A percentile compares a stretch with the other conserved stretches of the same genome.
Evolutionary conservation across 2,888 invertebrate genomes (phyloP).

Genomic region (Acanthopleura granulata): DNA sequence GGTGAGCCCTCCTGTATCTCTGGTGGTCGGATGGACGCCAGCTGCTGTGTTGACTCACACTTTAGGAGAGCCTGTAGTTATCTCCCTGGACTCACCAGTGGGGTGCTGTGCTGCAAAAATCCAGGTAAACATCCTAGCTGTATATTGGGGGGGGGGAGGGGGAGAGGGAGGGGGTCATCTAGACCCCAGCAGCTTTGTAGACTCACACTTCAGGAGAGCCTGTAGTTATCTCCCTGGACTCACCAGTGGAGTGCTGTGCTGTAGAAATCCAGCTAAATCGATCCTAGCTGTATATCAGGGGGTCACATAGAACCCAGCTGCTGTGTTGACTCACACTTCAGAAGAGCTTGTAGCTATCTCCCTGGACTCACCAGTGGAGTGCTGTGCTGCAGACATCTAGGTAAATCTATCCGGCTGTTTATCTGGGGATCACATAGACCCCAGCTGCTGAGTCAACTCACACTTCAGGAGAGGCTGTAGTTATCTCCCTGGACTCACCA

Average conservation of each 20-base stretch:
- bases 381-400: conserved; percentile 60
- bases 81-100: conserved; percentile 47
- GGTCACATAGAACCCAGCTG: conserved; percentile 66
- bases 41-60: conserved; percentile 65
- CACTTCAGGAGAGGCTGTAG: conserved; percentile 59
- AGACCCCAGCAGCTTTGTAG: conserved; percentile 65
- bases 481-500: conserved; percentile 48
- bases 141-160: too few relatives aligned
- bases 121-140: too few relatives aligned
- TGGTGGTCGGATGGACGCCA: conserved; percentile 64
- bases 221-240: conserved; percentile 55
- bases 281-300: conserved; percentile 63
- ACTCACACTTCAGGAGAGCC: conserved; percentile 59
- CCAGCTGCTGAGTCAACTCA: conserved; percentile 65
- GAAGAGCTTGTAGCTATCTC: conserved; percentile 58
- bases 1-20: conserved; percentile 64
- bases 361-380: conserved; percentile 51
- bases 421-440: conserved; percentile 63
- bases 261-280: conserved; percentile 58
- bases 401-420: too few relatives aligned
- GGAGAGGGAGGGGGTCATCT: conserved; percentile 67
- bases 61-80: conserved; percentile 59
- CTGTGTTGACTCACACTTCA: conserved; percentile 62
- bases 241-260: conserved; percentile 57
- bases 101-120: conserved; percentile 60